Base-by-base conservation (phyloP, 2,888 invertebrate genomes). In the Agapostemon virescens region DNA sequence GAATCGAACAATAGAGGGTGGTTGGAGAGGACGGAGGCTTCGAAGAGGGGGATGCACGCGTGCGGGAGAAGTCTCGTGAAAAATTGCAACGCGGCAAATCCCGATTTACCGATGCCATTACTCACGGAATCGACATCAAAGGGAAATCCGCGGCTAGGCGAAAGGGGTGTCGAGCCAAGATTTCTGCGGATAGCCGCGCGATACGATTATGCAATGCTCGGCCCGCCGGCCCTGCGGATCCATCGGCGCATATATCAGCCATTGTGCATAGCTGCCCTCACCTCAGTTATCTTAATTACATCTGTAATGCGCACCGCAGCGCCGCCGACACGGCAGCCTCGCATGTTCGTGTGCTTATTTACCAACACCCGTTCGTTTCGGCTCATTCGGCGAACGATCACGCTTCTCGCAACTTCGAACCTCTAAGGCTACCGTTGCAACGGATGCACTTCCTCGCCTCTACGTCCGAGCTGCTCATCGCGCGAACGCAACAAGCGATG, bases 241-340 rank as follows among this genome's bases (percentile, higher is more conserved):
- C 86, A 87, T 87, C 85, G 82, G 81, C 81, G 87, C 89, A 89
- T 90, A 91, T 88, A 91, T 91, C 90, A 91, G 85, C 83, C 89
- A 91, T 91, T 91, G 90, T 92, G 90, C 89, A 91, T 90, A 90
- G 90, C 89, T 90, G 91, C 91, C 90, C 90, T 91, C 90, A 91
- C 92, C 92, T 91, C 91, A 89, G 91, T 90, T 92, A 92, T 92
- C 92, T 92, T 92, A 92, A 92, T 92, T 92, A 91, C 91, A 92
- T 92, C 92, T 92, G 92, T 91, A 92, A 92, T 91, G 90, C 90
- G 91, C 89, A 89, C 91, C 90, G 87, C 90, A 90, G 84, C 85
- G 84, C 88, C 84, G 78, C 73, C 85, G 49, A 66, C 73, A 52
- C 84, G 84, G 74, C 81, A n/a, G 36, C 81, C 45, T 61, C 83